Percentiles rank a stretch among this genome's conserved stretches.
Conservation (phyloP, 2,888 invertebrate species). For the Brachynemurus nebulosus region DNA sequence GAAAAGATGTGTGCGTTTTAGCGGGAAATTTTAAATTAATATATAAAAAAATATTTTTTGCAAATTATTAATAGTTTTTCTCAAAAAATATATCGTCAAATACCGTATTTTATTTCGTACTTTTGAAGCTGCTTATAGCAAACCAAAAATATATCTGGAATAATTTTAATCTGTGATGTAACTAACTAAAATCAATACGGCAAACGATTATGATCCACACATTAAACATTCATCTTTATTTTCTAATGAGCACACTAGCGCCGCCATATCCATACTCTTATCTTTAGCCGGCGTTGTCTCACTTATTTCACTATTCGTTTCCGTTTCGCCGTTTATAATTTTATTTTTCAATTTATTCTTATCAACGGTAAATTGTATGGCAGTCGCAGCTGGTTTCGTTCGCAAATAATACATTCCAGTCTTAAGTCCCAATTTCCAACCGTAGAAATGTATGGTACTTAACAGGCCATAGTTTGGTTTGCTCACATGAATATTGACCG, state of each 20-base stretch:
- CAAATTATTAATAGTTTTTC: no score
- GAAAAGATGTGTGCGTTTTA: no score
- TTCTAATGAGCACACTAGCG: constrained; percentile 71
- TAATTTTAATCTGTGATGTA: no score
- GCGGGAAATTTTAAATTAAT: no score
- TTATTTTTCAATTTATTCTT: constrained; percentile 53
- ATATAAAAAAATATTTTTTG: no score
- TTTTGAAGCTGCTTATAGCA: no score
- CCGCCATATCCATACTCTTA: constrained; percentile 42
- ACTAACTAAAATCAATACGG: no score
- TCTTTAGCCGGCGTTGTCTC: constrained; percentile 27
- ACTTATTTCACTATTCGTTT: constrained; percentile 5
- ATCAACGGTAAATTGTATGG: constrained; percentile 96
- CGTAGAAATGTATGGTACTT: constrained; percentile 97
- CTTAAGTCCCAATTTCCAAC: constrained; percentile 93
- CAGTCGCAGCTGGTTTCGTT: constrained; percentile 90
- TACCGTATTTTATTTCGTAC: no score
- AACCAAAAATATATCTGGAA: no score
- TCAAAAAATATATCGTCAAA: neutral
- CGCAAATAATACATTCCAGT: constrained; percentile 99
- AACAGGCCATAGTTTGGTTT: constrained; percentile 82
- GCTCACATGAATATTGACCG: constrained; percentile 93
- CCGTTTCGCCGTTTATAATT: constrained; percentile 26
- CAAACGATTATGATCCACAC: constrained; percentile 73
- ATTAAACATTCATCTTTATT: constrained; percentile 81